Conservation (phyloP, 2,797 vertebrate genomes). For the Cichlasoma orientale region DNA sequence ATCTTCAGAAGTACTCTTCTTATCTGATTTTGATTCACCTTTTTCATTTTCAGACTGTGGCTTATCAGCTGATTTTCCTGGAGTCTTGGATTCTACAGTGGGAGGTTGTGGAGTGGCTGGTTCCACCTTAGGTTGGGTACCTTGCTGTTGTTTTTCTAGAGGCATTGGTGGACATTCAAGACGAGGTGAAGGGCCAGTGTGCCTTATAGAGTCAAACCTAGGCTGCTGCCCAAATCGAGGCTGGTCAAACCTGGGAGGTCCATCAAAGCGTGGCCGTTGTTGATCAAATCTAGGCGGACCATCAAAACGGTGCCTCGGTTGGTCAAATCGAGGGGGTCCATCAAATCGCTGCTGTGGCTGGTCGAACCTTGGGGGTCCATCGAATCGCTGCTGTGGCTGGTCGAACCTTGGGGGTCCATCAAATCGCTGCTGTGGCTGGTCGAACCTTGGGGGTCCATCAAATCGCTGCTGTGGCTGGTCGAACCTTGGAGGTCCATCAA, state of each 20-base stretch:
- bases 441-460: conserved; percentile 84
- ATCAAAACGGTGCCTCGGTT: conserved; percentile 76
- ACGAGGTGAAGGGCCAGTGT: conserved; percentile 30
- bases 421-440: conserved; percentile 79
- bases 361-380: conserved; percentile 33
- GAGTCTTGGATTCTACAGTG: conserved; percentile 43
- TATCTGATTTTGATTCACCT: conserved; percentile 7
- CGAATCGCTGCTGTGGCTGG: conserved; percentile 65
- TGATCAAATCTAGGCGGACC: conserved; percentile 80
- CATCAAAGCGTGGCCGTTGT: conserved; percentile 77
- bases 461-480: conserved; percentile 78
- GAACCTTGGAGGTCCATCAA: conserved; percentile 85
- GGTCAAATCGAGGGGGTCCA: conserved; percentile 84
- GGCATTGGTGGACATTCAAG: conserved; percentile 69
- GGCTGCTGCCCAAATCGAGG: conserved; percentile 68
- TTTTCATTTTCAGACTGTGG: conserved; percentile 46
- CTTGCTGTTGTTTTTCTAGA: conserved; percentile 48
- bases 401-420: conserved; percentile 84
- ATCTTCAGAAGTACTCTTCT: conserved; percentile 45
- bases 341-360: conserved; percentile 81
- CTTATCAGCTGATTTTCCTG: conserved; percentile 19
- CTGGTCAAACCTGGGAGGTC: conserved; percentile 81
- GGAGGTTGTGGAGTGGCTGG: conserved; percentile 19
- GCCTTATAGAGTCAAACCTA: conserved; percentile 68
- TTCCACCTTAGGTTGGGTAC: conserved; percentile 45